These are phyloP conservation scores for Urosaurus nigricauda DNA, from an alignment of 2,797 vertebrate genomes.

Conservation along the genomic window DNA sequence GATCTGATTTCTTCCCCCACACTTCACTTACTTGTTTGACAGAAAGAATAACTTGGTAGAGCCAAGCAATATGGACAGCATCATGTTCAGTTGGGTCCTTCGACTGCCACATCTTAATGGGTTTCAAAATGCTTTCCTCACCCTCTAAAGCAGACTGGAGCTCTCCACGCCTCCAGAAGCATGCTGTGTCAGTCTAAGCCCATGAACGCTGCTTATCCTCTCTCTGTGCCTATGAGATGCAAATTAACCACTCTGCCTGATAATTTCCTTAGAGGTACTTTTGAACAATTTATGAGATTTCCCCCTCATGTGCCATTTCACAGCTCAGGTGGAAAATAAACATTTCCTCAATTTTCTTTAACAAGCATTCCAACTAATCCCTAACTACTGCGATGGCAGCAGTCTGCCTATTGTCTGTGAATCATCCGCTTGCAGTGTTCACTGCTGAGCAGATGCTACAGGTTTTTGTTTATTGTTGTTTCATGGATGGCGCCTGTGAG, in stretches of 20 bases:
- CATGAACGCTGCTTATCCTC: not conserved
- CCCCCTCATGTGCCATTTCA: not conserved
- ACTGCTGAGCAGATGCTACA: not conserved
- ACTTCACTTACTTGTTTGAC: not conserved
- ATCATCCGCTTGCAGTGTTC: not conserved
- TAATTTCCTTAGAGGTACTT: constrained; percentile 29
- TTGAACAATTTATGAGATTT: constrained; percentile 35
- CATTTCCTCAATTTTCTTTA: constrained; percentile 39
- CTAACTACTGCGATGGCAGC: constrained; percentile 1
- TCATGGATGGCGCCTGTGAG: not conserved
- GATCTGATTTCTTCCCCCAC: not conserved
- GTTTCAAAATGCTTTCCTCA: not conserved
- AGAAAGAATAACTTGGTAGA: not conserved
- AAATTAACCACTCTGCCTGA: constrained; percentile 17
- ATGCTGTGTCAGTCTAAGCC: constrained; percentile 3
- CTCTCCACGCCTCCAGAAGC: not conserved
- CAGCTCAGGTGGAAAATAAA: constrained; percentile 7
- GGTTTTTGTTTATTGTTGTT: not conserved
- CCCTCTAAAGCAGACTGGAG: not conserved
- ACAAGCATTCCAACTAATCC: constrained; percentile 13
- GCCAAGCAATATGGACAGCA: not conserved
- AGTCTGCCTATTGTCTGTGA: not conserved
- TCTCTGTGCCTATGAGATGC: not conserved
- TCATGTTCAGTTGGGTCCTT: not conserved
- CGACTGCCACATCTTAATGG: not conserved